Evolutionary conservation across 2,888 invertebrate genomes (phyloP).

Genomic region (Coleophora flavipennella): DNA sequence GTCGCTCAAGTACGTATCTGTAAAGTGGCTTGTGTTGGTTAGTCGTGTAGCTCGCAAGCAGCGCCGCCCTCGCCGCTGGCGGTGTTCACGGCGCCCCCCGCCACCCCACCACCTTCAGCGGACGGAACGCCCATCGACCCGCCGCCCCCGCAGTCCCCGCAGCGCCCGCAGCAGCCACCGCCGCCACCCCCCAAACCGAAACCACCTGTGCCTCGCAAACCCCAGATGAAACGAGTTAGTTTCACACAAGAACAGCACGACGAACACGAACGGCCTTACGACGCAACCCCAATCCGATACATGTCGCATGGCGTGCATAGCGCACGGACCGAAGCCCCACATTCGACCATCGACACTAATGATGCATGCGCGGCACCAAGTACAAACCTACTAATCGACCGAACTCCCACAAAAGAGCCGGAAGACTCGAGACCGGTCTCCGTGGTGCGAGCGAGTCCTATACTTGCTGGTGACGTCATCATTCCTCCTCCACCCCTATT

Average conservation of each 20-base stretch:
- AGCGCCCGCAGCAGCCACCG: conserved; percentile 33
- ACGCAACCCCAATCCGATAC: conserved; percentile 21
- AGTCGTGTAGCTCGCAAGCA: conserved; percentile 56
- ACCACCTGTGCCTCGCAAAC: conserved; percentile 65
- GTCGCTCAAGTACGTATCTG: conserved; percentile 31
- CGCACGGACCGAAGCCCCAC: conserved; percentile 23
- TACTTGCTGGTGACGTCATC: conserved; percentile 58
- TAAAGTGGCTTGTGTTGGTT: conserved; percentile 57
- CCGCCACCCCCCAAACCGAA: conserved; percentile 54
- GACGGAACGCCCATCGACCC: conserved; percentile 32
- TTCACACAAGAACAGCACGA: conserved; percentile 50
- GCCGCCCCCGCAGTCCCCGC: conserved; percentile 25
- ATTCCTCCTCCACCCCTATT: conserved; percentile 67
- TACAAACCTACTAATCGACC: conserved; percentile 57
- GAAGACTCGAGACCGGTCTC: conserved; percentile 38
- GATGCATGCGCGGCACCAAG: conserved; percentile 56
- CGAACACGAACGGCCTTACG: conserved; percentile 35
- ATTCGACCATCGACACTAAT: conserved; percentile 46
- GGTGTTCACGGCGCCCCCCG: conserved; percentile 35
- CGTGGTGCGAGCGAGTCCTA: conserved; percentile 34
- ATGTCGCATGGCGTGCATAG: conserved; percentile 47
- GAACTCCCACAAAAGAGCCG: conserved; percentile 37
- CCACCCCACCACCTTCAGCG: conserved; percentile 19
- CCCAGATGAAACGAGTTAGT: conserved; percentile 67
- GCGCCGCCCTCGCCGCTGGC: conserved; percentile 53